phyloP scores from a whole-genome alignment of 2,113 vertebrate species.

The Thryonomys swinderianus region DNA sequence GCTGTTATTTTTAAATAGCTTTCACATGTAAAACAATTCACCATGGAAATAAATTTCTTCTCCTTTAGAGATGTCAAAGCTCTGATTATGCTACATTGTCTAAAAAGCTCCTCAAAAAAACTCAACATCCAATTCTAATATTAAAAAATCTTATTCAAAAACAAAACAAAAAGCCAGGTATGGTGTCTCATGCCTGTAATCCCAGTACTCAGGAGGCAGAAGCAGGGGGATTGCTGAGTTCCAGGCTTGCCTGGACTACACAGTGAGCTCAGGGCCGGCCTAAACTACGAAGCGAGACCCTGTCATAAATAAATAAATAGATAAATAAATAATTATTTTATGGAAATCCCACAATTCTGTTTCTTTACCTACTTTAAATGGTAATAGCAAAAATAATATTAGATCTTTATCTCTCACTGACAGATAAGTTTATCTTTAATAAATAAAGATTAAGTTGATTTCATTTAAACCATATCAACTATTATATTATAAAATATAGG shows the following conservation, averaged over 20 bases:
- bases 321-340: no score
- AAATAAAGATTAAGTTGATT: constrained; percentile 83
- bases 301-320: no score
- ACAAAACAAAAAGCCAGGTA: no score
- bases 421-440: constrained; percentile 76
- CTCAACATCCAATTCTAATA: background rate
- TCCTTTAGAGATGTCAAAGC: background rate
- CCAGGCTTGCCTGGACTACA: no score
- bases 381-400: constrained; percentile 9
- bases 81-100: background rate
- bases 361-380: constrained; percentile 55
- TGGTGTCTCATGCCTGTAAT: no score
- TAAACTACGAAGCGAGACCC: no score
- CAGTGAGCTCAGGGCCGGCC: no score
- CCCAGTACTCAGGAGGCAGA: no score
- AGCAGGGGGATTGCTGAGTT: no score
- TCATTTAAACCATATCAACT: constrained; percentile 70
- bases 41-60: constrained; percentile 19
- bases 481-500: constrained; percentile 81
- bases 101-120: constrained; percentile 45
- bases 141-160: background rate
- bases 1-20: background rate
- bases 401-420: constrained; percentile 63
- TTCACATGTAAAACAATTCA: background rate
- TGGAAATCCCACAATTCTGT: constrained; percentile 19